phyloP scores from a whole-genome alignment of 1,140 invertebrate genomes.

The Macrotrachela quadricornifera region DNA sequence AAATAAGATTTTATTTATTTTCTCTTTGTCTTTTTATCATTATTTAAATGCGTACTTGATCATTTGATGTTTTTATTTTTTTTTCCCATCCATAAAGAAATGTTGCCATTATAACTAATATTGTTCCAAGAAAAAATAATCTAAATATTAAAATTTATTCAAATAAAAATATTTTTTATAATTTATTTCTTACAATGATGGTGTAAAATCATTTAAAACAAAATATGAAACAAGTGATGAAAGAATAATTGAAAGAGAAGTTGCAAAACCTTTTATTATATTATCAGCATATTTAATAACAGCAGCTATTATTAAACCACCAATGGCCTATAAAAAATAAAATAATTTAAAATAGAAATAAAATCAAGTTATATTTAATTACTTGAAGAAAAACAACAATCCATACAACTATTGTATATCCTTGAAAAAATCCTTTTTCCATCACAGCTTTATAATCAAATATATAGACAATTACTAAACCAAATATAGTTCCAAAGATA shows the following conservation, averaged over 20 bases:
- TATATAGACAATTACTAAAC: slow-evolving; percentile 30
- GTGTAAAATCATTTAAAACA: slow-evolving; percentile 8
- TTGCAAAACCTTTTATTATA: slow-evolving; percentile 23
- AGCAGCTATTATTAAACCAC: slow-evolving; percentile 33
- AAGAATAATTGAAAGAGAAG: slow-evolving; percentile 11
- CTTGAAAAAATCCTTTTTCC: slow-evolving; percentile 36
- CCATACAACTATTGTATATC: slow-evolving; percentile 32
- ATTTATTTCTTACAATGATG: background rate
- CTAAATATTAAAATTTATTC: slow-evolving; percentile 3
- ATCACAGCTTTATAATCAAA: slow-evolving; percentile 33
- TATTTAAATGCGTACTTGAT: too few species aligned
- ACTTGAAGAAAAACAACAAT: slow-evolving; percentile 30
- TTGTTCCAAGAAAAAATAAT: slow-evolving; percentile 9
- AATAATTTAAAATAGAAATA: background rate
- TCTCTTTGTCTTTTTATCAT: too few species aligned
- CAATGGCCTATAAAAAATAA: slow-evolving; percentile 18
- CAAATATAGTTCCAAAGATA: slow-evolving; percentile 34
- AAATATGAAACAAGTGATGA: slow-evolving; percentile 9
- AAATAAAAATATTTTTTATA: slow-evolving; percentile 3
- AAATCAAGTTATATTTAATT: background rate
- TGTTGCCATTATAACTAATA: slow-evolving; percentile 8
- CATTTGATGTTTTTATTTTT: too few species aligned
- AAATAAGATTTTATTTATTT: too few species aligned
- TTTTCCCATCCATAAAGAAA: slow-evolving; percentile 9
- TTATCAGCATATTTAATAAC: slow-evolving; percentile 39